Conservation (phyloP, 1,140 invertebrate genomes). For the Lepidurus packardi region DNA sequence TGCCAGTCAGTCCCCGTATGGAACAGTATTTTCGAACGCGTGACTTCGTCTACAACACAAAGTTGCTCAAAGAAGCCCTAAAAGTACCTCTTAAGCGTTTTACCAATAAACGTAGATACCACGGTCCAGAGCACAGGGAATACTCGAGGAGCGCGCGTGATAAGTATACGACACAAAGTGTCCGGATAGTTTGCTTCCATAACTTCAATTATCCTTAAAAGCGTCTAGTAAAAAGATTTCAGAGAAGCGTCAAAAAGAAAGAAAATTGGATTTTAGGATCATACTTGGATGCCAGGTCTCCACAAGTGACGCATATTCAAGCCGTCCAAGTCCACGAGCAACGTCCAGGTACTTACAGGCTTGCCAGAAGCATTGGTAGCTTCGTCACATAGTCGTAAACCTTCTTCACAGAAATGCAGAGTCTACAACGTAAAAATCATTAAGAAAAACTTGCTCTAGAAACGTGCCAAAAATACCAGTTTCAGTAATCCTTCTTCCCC, state of each 20-base stretch:
- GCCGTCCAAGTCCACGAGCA: constrained; percentile 88
- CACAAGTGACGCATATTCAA: constrained; percentile 93
- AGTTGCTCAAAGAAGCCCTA: constrained; percentile 25
- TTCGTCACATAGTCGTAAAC: constrained; percentile 72
- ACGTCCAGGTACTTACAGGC: constrained; percentile 80
- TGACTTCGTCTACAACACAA: constrained; percentile 75
- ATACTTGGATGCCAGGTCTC: constrained; percentile 78
- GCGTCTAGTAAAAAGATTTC: constrained; percentile 48
- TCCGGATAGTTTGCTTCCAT: constrained; percentile 95
- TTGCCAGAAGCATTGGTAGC: constrained; percentile 65
- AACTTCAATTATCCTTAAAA: constrained; percentile 89
- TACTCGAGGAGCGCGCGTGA: constrained; percentile 80
- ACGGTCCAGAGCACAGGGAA: constrained; percentile 97
- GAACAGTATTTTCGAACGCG: constrained; percentile 88
- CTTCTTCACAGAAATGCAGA: constrained; percentile 80
- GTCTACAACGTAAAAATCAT: constrained; percentile 51
- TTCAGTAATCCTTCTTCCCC: constrained; percentile 88
- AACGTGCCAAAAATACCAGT: constrained; percentile 57
- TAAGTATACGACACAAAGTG: constrained; percentile 83
- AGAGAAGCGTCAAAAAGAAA: not conserved
- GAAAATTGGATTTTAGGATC: constrained; percentile 23
- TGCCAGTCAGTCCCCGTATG: constrained; percentile 84
- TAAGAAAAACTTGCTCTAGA: constrained; percentile 30
- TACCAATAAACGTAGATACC: constrained; percentile 89
- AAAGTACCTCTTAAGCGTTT: constrained; percentile 38